Evolutionary conservation across 2,797 vertebrate species (phyloP).

Genomic region (Sebastes nivosus): DNA sequence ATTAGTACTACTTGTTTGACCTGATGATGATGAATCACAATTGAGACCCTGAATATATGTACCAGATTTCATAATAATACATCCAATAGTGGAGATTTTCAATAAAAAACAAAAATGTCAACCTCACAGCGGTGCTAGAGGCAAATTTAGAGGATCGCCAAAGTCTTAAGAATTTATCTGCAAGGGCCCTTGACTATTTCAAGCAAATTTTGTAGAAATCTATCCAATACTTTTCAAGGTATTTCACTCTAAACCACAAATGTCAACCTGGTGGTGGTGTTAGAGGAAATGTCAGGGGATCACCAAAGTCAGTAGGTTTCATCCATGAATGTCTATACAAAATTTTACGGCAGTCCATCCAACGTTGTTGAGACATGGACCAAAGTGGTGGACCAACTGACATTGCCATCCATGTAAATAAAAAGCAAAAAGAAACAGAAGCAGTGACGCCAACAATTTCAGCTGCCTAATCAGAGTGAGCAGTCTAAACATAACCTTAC

Average conservation of each 20-base stretch:
- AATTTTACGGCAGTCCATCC: too few relatives aligned
- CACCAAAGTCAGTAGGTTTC: too few relatives aligned
- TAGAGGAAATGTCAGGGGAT: too few relatives aligned
- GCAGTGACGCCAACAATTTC: background rate
- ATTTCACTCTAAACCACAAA: background rate
- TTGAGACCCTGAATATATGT: background rate
- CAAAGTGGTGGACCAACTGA: background rate
- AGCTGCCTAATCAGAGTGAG: background rate
- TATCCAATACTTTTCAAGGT: background rate
- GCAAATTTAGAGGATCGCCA: too few relatives aligned
- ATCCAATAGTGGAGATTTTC: background rate
- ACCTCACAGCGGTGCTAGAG: background rate
- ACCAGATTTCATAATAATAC: background rate
- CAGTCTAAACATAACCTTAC: background rate
- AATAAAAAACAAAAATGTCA: background rate
- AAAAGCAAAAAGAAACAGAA: background rate
- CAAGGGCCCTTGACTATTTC: background rate
- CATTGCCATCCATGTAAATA: background rate
- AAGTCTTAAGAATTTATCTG: background rate
- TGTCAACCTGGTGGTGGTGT: background rate
- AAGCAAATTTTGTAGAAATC: background rate
- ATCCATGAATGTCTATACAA: too few relatives aligned
- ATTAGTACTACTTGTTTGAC: background rate
- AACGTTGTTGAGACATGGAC: background rate
- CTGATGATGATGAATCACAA: background rate